phyloP scores from a whole-genome alignment of 2,113 vertebrate genomes.

The Mastomys natalensis region DNA sequence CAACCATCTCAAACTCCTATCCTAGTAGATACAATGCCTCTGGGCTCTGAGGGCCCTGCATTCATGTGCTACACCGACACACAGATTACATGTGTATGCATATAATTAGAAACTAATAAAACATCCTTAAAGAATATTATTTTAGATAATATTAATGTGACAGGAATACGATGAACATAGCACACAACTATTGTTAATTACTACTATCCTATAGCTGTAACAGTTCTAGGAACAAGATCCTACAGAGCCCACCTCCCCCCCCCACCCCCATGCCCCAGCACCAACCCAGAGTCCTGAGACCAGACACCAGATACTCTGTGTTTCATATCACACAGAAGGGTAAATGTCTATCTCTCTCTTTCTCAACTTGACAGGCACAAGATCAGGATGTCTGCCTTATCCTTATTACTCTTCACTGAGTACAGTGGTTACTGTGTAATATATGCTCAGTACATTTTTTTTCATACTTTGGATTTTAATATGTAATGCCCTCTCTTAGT shows the following conservation, averaged over 20 bases:
- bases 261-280: too few relatives aligned
- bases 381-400: background rate
- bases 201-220: too few relatives aligned
- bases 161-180: background rate
- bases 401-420: background rate
- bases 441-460: conserved; percentile 19
- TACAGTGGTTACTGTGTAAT: background rate
- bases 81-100: background rate
- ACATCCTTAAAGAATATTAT: background rate
- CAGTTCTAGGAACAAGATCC: background rate
- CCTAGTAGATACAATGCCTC: background rate
- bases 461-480: background rate
- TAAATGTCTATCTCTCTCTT: background rate
- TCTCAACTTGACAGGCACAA: background rate
- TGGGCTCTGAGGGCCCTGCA: background rate
- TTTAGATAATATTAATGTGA: background rate
- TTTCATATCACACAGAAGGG: background rate
- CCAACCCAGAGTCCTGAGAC: background rate
- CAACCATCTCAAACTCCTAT: background rate
- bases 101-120: background rate
- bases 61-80: background rate
- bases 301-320: background rate
- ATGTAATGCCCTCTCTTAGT: too few relatives aligned
- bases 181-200: background rate
- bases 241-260: background rate